phyloP scores from a whole-genome alignment of 2,888 invertebrate species.

The Alentia gelatinosa region DNA sequence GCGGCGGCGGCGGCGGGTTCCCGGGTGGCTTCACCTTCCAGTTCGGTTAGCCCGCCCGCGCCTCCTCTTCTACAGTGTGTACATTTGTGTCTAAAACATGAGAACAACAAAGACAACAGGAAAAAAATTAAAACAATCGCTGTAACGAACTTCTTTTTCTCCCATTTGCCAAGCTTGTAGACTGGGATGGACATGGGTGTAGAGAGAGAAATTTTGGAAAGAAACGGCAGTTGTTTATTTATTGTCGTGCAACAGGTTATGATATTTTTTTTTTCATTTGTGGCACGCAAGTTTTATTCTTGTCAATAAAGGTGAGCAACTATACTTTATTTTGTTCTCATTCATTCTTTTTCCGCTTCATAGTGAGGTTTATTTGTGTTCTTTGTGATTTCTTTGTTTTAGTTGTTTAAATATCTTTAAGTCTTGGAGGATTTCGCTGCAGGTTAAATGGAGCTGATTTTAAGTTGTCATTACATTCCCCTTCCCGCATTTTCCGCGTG shows the following conservation, averaged over 20 bases:
- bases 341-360: not conserved
- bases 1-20: slow-evolving; percentile 64
- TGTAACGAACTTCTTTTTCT: not conserved
- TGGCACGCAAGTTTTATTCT: not conserved
- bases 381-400: no score
- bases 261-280: not conserved
- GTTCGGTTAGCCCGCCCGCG: slow-evolving; percentile 82
- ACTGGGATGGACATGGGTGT: not conserved
- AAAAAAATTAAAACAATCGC: no score
- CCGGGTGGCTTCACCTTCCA: slow-evolving; percentile 87
- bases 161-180: slow-evolving; percentile 29
- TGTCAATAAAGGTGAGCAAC: not conserved
- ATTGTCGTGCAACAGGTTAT: not conserved
- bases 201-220: not conserved
- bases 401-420: no score
- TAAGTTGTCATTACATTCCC: not conserved
- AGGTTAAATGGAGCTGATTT: no score
- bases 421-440: no score
- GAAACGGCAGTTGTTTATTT: not conserved
- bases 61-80: not conserved
- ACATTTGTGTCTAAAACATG: not conserved
- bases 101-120: not conserved
- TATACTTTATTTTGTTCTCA: not conserved
- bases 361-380: no score
- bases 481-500: not conserved